Conservation (phyloP, 2,888 invertebrate genomes). For the Smittia aterrima region DNA sequence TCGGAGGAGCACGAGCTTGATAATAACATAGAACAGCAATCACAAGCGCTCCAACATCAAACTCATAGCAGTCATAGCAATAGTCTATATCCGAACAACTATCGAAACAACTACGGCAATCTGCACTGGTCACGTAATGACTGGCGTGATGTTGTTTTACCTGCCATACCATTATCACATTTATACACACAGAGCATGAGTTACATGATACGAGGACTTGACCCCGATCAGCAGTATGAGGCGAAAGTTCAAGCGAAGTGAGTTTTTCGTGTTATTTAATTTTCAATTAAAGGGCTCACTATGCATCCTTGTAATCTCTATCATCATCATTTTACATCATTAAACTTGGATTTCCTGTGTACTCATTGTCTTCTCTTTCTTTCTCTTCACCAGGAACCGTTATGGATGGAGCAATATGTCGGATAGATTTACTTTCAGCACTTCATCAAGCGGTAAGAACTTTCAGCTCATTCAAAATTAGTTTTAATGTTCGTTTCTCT, state of each 20-base stretch:
- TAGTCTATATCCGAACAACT: conserved; percentile 40
- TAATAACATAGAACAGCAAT: conserved; percentile 52
- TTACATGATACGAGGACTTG: conserved; percentile 64
- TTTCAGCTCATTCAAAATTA: background rate
- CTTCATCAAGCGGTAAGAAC: conserved; percentile 59
- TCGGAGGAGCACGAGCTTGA: conserved; percentile 57
- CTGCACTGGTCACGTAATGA: conserved; percentile 56
- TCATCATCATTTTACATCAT: conserved; percentile 7
- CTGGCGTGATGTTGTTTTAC: conserved; percentile 61
- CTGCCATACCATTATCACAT: conserved; percentile 57
- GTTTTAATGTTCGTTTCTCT: too few species aligned
- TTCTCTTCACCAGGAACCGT: conserved; percentile 55
- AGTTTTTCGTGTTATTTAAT: conserved; percentile 43
- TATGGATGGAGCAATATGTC: conserved; percentile 67
- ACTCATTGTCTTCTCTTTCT: conserved; percentile 29
- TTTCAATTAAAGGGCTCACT: background rate
- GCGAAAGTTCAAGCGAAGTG: conserved; percentile 64
- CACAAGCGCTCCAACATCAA: conserved; percentile 54
- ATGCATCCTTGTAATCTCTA: background rate
- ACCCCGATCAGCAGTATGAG: conserved; percentile 65
- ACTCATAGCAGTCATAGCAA: conserved; percentile 47
- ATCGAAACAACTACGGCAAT: conserved; percentile 44
- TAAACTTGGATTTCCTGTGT: too few species aligned
- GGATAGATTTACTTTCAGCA: conserved; percentile 63
- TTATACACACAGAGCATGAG: conserved; percentile 63